phyloP scores from a whole-genome alignment of 2,888 invertebrate genomes.

The Drosophila paramelanica region DNA sequence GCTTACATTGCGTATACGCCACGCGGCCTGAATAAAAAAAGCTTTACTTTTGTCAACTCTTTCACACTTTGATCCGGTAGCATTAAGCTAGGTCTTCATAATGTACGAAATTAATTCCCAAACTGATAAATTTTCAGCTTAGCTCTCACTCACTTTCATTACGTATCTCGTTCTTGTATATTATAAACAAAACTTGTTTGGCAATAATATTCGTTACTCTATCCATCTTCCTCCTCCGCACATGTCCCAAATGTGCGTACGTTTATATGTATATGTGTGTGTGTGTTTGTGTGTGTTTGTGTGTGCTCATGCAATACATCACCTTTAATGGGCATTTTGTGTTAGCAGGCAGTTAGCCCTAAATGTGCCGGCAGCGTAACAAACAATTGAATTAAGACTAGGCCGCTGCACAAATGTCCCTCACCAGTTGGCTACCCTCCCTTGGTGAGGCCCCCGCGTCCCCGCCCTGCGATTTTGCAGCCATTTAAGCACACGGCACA shows the following conservation, averaged over 20 bases:
- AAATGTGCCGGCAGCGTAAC: constrained; percentile 62
- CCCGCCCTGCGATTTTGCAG: constrained; percentile 45
- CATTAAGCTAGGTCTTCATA: no score
- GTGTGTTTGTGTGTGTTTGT: constrained; percentile 1
- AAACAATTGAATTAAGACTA: constrained; percentile 72
- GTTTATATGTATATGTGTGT: constrained; percentile 3
- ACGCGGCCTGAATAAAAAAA: constrained; percentile 1
- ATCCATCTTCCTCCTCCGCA: no score
- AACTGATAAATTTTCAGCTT: no score
- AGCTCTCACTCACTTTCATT: no score
- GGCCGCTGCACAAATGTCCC: constrained; percentile 47
- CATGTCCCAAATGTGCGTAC: not conserved
- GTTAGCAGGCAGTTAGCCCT: constrained; percentile 68
- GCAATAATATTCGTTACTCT: not conserved
- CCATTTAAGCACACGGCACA: constrained; percentile 43
- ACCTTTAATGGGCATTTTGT: constrained; percentile 74
- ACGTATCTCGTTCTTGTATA: no score
- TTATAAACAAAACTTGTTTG: no score
- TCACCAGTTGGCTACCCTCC: not conserved
- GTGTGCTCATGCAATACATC: constrained; percentile 48
- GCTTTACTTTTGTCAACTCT: not conserved
- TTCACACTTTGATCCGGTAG: not conserved
- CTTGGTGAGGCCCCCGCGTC: not conserved
- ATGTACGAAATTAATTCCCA: no score
- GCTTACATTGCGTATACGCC: constrained; percentile 17